Percentiles rank a stretch among this genome's conserved stretches.
These are phyloP conservation scores for Rynchops niger DNA, from an alignment of 2,113 vertebrate species.

Conservation along the genomic window DNA sequence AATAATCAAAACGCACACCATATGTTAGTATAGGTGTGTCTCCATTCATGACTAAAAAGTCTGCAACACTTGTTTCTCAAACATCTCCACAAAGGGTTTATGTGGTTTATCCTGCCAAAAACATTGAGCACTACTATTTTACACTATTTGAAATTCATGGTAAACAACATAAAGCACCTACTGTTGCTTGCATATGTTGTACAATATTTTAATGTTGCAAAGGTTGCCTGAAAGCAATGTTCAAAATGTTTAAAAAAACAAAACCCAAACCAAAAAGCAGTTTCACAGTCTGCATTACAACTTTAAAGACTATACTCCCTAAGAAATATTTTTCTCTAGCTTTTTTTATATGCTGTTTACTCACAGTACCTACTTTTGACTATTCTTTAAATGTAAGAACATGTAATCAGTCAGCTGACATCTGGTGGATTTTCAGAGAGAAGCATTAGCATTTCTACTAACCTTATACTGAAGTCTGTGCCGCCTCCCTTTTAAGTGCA, in stretches of 20 bases:
- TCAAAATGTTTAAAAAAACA: background rate
- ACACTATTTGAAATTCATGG: background rate
- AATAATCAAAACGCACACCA: background rate
- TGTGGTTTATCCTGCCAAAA: background rate
- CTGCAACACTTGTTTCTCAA: background rate
- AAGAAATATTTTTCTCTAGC: background rate
- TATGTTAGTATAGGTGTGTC: background rate
- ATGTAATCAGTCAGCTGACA: background rate
- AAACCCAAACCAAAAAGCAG: background rate
- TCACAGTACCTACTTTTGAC: background rate
- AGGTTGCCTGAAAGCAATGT: background rate
- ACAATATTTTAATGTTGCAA: background rate
- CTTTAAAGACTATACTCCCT: background rate
- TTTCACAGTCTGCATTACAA: background rate
- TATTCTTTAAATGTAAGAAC: background rate
- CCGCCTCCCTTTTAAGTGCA: background rate
- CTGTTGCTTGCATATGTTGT: background rate
- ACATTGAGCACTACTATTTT: background rate
- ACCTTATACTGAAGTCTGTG: background rate
- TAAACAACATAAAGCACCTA: background rate
- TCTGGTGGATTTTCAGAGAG: background rate
- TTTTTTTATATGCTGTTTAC: background rate
- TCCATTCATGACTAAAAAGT: background rate
- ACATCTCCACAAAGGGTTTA: background rate
- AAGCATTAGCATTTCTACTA: background rate